Percentiles rank a stretch among this genome's conserved stretches.
Conservation (phyloP, 2,113 vertebrate genomes). For the Crotophaga sulcirostris region DNA sequence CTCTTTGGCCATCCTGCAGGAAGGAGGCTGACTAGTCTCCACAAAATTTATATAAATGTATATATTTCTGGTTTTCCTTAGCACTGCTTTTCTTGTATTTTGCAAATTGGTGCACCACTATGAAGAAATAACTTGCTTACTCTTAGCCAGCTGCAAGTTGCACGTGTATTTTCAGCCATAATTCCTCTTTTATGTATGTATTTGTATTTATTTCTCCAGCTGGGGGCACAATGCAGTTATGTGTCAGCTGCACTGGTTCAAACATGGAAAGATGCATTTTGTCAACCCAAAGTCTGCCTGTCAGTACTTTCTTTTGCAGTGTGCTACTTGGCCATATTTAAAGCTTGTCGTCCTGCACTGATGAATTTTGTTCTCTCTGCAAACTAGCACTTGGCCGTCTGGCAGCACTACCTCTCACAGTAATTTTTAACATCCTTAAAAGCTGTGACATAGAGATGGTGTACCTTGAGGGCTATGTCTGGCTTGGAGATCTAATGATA, state of each 20-base stretch:
- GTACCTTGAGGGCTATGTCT: neutral
- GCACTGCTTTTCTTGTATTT: neutral
- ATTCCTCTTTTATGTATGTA: neutral
- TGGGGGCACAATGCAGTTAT: neutral
- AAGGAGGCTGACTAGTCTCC: neutral
- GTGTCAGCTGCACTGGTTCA: neutral
- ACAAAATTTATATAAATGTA: neutral
- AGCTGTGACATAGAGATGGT: neutral
- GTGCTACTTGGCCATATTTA: neutral
- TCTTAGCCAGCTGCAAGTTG: neutral
- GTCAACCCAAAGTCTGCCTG: neutral
- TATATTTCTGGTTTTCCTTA: neutral
- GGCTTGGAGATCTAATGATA: neutral
- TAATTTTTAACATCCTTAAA: neutral
- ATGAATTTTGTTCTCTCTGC: neutral
- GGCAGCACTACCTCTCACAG: neutral
- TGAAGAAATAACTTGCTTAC: neutral
- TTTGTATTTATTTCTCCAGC: neutral
- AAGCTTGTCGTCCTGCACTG: neutral
- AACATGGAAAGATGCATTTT: neutral
- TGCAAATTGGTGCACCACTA: neutral
- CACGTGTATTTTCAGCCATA: rapidly evolving
- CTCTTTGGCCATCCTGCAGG: neutral
- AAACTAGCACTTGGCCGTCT: neutral
- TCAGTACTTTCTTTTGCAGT: neutral